Base-by-base conservation (phyloP, 2,797 vertebrate genomes). In the Notolepis coatsorum region DNA sequence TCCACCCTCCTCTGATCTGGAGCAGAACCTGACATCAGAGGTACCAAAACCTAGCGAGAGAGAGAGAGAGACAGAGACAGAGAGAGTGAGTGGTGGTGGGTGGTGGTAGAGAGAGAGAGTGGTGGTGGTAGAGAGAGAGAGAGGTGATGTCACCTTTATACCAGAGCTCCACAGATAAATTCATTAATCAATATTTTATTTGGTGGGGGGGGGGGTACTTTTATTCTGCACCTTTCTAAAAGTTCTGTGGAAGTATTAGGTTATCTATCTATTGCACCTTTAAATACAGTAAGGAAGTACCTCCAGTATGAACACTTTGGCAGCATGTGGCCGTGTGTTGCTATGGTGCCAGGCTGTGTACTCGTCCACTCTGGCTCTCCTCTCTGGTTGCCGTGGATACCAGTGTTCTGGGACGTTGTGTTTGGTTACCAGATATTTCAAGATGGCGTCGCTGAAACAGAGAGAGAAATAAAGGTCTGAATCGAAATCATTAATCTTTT, bases 271-370 rank as follows among this genome's bases (percentile, higher is more conserved):
- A n/a, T n/a, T n/a, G n/a, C n/a, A n/a, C n/a, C n/a, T n/a, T n/a
- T n/a, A n/a, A n/a, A n/a, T n/a, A n/a, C n/a, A n/a, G n/a, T n/a
- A n/a, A n/a, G n/a, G n/a, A n/a, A n/a, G 7, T 46, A 90, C 90
- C 91, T 93, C 90, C 33, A 81, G 66, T 1, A 90, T 31, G 24
- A 93, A 94, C 12, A 94, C 87, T 53, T 63, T 88, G 2, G 91
- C 71, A 0, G 89, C 57, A 1, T 91, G 87, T 0, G 77, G 65
- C 0, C 91, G 80, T 1, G 84, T 93, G 87, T 93, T 80, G 12
- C 2, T 80, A 30, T 94, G 92, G 57, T 93, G 93, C 91, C 92
- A 94, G 10, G 93, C 89, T 0, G 77, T 88, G 82, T 93, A 94
- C 45, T 94, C 92, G 1, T 93, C 90, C 42, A 94, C 91, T 23